phyloP scores from a whole-genome alignment of 2,888 invertebrate genomes.

The Xestia sexstrigata region DNA sequence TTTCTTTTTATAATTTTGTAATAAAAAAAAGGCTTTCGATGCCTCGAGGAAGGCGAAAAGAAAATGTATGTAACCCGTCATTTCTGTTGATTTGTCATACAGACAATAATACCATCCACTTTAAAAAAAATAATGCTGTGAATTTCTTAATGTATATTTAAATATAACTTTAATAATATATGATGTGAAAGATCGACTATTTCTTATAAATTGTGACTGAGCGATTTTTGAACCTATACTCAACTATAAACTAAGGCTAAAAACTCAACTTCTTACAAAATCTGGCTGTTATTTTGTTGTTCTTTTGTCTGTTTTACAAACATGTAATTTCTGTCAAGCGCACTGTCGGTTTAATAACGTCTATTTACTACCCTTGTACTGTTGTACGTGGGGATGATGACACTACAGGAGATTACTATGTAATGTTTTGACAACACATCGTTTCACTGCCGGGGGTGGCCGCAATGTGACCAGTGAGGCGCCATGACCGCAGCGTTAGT shows the following conservation, averaged over 20 bases:
- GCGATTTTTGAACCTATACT: conserved; percentile 86
- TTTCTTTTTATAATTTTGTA: conserved; percentile 64
- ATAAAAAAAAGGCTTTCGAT: conserved; percentile 51
- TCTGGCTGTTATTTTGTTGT: conserved; percentile 85
- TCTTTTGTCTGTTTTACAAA: conserved; percentile 72
- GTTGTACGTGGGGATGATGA: conserved; percentile 4
- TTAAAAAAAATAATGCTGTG: conserved; percentile 73
- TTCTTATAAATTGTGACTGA: conserved; percentile 88
- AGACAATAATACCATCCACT: conserved; percentile 75
- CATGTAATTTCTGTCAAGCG: conserved; percentile 67
- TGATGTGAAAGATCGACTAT: conserved; percentile 76
- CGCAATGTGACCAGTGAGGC: conserved; percentile 2
- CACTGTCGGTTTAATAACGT: conserved; percentile 58
- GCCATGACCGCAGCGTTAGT: conserved; percentile 1
- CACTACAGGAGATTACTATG: neutral
- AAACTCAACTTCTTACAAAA: conserved; percentile 80
- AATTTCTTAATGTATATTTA: conserved; percentile 75
- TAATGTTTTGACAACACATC: conserved; percentile 16
- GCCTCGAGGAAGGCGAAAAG: conserved; percentile 39
- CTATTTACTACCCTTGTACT: conserved; percentile 20
- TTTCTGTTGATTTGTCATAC: conserved; percentile 62
- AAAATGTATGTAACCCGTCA: conserved; percentile 35
- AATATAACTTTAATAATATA: conserved; percentile 67
- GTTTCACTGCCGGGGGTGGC: neutral
- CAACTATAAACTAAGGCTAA: conserved; percentile 79